These are phyloP conservation scores for Heliconius nattereri DNA, from an alignment of 1,140 invertebrate species.

Conservation along the genomic window DNA sequence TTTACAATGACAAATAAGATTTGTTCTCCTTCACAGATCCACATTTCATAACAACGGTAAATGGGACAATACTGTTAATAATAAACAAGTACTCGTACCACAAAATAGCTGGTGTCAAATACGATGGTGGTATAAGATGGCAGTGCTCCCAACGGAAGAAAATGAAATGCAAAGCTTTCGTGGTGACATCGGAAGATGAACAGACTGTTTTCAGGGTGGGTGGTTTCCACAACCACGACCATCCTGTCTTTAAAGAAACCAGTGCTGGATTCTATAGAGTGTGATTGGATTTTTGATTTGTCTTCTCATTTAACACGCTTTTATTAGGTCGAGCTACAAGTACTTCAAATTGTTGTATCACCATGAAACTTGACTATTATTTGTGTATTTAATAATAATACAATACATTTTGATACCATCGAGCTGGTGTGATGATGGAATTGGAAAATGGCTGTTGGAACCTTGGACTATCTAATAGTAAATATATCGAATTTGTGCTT, in stretches of 20 bases:
- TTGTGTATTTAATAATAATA: too few relatives aligned
- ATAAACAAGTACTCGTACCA: constrained; percentile 36
- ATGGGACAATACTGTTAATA: constrained; percentile 28
- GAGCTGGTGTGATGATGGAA: too few relatives aligned
- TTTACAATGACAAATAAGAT: background rate
- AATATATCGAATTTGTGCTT: too few relatives aligned
- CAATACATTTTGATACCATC: too few relatives aligned
- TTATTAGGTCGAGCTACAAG: background rate
- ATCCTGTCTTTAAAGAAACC: constrained; percentile 30
- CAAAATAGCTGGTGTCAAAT: constrained; percentile 37
- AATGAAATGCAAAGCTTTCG: constrained; percentile 44
- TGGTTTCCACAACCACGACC: constrained; percentile 39
- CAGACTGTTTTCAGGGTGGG: constrained; percentile 25
- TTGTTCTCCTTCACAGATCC: constrained; percentile 25
- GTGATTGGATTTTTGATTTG: background rate
- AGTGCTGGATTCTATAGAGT: background rate
- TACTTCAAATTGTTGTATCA: background rate
- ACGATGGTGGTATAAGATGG: constrained; percentile 43
- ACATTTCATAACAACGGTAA: constrained; percentile 39
- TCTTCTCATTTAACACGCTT: background rate
- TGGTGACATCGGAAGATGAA: constrained; percentile 39
- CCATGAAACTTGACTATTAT: too few relatives aligned
- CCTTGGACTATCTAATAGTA: too few relatives aligned
- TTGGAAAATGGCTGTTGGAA: too few relatives aligned
- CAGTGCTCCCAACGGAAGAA: constrained; percentile 45